Conservation (phyloP, 2,797 vertebrate species). For the Petrocephalus schoutedeni region DNA sequence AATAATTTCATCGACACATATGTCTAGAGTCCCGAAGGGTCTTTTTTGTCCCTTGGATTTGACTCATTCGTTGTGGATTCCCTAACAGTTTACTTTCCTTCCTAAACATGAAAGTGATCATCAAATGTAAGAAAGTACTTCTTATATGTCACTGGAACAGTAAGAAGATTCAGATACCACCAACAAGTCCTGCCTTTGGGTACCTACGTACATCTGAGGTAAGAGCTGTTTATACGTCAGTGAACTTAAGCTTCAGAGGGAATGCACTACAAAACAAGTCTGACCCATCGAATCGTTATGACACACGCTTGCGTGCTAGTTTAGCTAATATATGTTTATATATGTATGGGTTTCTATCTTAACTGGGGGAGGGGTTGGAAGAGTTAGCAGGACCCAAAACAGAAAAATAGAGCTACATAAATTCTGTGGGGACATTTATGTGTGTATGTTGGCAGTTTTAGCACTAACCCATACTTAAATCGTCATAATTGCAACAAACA, state of each 20-base stretch:
- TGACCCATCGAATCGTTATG: not conserved
- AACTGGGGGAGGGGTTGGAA: not conserved
- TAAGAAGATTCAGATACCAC: not conserved
- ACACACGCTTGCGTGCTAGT: not conserved
- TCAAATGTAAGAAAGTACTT: not conserved
- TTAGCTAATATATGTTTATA: not conserved
- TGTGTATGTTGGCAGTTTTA: not conserved
- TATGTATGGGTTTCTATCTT: not conserved
- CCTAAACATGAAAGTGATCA: not conserved
- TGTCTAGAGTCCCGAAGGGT: not conserved
- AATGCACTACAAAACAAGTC: not conserved
- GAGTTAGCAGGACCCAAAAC: not conserved
- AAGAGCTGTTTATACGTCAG: not conserved
- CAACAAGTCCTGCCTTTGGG: conserved; percentile 11
- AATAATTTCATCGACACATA: not conserved
- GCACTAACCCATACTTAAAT: not conserved
- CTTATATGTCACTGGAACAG: not conserved
- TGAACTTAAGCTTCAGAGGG: not conserved
- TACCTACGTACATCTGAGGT: conserved; percentile 8
- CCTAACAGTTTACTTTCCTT: not conserved
- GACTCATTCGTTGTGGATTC: not conserved
- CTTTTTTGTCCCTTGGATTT: not conserved
- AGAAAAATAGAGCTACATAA: not conserved
- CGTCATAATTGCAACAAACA: not conserved
- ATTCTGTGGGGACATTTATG: not conserved